Evolutionary conservation across 2,888 invertebrate genomes (phyloP).

Genomic region (Aleiodes testaceus): DNA sequence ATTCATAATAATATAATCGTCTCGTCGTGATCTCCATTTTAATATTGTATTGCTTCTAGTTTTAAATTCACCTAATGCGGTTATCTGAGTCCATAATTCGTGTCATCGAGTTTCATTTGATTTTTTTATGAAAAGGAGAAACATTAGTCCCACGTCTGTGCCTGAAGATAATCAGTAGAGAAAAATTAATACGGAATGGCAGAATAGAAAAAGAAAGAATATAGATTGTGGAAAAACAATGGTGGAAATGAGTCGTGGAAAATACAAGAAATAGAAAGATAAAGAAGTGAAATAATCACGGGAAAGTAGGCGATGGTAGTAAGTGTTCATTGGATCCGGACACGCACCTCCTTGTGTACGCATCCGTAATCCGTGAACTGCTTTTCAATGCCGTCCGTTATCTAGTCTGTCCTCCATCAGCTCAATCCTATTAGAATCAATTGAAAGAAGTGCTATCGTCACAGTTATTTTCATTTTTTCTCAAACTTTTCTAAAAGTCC

Average conservation of each 20-base stretch:
- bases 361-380: conserved; percentile 51
- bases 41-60: background rate
- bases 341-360: conserved; percentile 47
- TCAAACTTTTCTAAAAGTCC: no score
- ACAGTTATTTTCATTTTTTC: background rate
- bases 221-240: background rate
- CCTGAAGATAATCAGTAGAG: background rate
- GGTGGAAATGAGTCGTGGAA: background rate
- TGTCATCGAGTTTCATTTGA: background rate
- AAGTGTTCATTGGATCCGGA: conserved; percentile 41
- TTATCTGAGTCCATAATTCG: conserved; percentile 1
- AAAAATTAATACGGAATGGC: background rate
- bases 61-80: conserved; percentile 2
- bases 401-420: conserved; percentile 31
- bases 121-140: no score
- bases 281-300: conserved; percentile 25
- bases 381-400: conserved; percentile 44
- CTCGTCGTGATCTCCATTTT: conserved; percentile 13
- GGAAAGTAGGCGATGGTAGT: conserved; percentile 49
- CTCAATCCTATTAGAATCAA: conserved; percentile 10
- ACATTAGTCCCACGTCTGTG: background rate
- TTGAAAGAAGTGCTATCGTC: background rate
- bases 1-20: conserved; percentile 18
- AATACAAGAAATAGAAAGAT: background rate
- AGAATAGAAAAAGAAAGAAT: background rate